Evolutionary conservation across 2,113 vertebrate genomes (phyloP).

Genomic region (Neolamprologus fasciatus): DNA sequence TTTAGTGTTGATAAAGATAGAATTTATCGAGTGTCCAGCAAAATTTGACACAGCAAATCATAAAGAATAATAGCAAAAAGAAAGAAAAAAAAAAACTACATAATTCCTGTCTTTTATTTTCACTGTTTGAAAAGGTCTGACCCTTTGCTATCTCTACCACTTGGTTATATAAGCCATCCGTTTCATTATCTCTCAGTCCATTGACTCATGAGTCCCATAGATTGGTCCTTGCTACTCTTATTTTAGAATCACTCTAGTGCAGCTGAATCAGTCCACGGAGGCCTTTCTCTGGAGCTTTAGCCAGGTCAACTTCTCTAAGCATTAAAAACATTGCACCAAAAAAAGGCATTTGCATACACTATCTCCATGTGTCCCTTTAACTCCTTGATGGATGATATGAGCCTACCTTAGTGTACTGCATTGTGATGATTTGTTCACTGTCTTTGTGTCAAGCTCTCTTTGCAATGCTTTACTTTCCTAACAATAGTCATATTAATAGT

Average conservation of each 20-base stretch:
- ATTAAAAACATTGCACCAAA: not conserved
- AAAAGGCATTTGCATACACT: not conserved
- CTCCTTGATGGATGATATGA: not conserved
- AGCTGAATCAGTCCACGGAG: not conserved
- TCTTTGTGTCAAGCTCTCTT: not conserved
- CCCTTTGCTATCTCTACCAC: not conserved
- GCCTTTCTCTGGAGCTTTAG: not conserved
- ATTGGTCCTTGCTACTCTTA: not conserved
- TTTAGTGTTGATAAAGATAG: not conserved
- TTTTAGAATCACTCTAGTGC: not conserved
- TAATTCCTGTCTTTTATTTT: not conserved
- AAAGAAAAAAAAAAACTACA: not conserved
- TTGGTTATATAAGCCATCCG: conserved; percentile 27
- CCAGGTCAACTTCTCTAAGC: not conserved
- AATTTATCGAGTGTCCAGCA: not conserved
- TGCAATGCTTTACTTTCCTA: not conserved
- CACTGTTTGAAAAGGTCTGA: not conserved
- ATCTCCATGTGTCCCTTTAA: not conserved
- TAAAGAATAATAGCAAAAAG: not conserved
- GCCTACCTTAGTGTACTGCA: not conserved
- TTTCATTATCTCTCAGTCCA: conserved; percentile 28
- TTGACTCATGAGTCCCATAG: conserved; percentile 18
- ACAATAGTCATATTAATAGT: not conserved
- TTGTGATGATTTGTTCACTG: not conserved
- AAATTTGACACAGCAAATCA: not conserved